Evolutionary conservation across 2,888 invertebrate genomes (phyloP), one percentile per base, ranked within the genome.

Genomic region (Polietes domitor): DNA sequence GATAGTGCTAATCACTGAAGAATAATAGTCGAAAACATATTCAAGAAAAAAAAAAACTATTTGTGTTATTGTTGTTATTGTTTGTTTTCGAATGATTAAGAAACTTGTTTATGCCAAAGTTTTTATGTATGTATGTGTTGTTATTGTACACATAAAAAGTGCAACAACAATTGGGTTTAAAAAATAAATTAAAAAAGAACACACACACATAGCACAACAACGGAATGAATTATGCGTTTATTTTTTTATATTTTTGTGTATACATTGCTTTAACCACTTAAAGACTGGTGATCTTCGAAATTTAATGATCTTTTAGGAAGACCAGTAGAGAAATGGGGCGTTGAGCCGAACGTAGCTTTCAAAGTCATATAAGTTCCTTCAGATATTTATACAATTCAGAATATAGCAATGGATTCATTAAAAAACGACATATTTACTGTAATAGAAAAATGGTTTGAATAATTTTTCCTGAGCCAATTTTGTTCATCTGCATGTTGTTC

Each of bases 101-200:
- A 89, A 90, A 89, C 90, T 89, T 90, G 90, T 89, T 89, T 89
- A 89, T 87, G 89, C 85, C 85, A 87, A 89, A 87, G 85, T 41
- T 43, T 65, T 41, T 68, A 73, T 65, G 37, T 37, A 37, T 68
- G 17, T 37, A 10, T 12, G 21, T 61, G 43, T 68, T 71, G 21
- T 73, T 24, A 37, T 71, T 24, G 71, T 19, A 53, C 17, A 50
- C n/a, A n/a, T n/a, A 68, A 65, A 70, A 65, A 21, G 15, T 15
- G 53, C 72, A 73, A 73, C 17, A 41, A 73, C 41, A 73, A 19
- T 55, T 55, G 12, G 4, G 28, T 71, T 65, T 41, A 41, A 32
- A 47, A 63, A 65, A 83, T 82, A 76, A n/a, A n/a, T 82, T 6
- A 78, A 71, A 82, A 58, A 43, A 65, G 61, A 37, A 58, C 32